Evolutionary conservation across 2,113 vertebrate genomes (phyloP).

Genomic region (Vidua chalybeata): DNA sequence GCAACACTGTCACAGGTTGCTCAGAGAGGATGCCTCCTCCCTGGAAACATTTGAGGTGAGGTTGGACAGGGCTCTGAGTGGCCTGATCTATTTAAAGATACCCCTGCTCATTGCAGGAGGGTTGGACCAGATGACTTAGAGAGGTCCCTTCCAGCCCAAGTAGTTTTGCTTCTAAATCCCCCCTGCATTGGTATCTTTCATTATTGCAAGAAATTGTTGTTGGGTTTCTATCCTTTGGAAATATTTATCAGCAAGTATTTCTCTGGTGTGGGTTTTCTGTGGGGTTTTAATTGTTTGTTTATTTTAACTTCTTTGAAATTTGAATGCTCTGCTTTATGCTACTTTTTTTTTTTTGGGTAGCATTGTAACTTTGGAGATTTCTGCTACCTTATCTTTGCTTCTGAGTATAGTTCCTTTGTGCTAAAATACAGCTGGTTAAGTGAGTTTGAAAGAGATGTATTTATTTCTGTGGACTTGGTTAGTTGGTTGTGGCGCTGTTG

Average conservation of each 20-base stretch:
- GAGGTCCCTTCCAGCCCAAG: not conserved
- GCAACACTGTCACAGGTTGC: not conserved
- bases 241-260: not conserved
- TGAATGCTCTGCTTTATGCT: not conserved
- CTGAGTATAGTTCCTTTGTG: not conserved
- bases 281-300: not conserved
- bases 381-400: not conserved
- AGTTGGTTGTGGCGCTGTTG: not conserved
- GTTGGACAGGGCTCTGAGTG: not conserved
- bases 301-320: not conserved
- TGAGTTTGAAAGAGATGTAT: not conserved
- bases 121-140: not conserved
- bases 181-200: not conserved
- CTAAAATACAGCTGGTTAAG: not conserved
- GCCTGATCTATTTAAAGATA: not conserved
- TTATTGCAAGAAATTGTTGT: not conserved
- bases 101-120: not conserved
- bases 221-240: not conserved
- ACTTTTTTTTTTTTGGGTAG: not conserved
- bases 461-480: not conserved
- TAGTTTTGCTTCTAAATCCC: not conserved
- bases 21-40: not conserved
- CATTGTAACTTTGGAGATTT: not conserved
- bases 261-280: not conserved
- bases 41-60: not conserved